Percentiles rank a stretch among this genome's conserved stretches.
Conservation (phyloP, 2,888 invertebrate genomes). For the Hemistola chrysoprasaria region DNA sequence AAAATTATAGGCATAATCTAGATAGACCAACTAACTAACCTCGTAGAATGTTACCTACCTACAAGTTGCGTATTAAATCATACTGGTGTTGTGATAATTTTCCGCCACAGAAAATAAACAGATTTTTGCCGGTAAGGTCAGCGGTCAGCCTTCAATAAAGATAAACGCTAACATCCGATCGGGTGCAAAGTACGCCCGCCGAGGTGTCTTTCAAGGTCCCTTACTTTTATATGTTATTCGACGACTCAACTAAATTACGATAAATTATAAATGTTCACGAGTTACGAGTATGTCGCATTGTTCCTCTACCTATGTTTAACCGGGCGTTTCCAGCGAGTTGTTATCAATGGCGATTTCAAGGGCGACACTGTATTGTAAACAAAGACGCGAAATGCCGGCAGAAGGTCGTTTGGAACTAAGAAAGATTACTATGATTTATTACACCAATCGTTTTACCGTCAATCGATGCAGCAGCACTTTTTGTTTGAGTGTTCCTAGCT, state of each 20-base stretch:
- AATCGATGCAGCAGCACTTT: too few relatives aligned
- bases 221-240: constrained; percentile 13
- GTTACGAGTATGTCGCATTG: not conserved
- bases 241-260: constrained; percentile 9
- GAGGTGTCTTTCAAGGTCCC: constrained; percentile 33
- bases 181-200: constrained; percentile 32
- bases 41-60: too few relatives aligned
- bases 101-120: not conserved
- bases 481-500: too few relatives aligned
- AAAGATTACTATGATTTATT: too few relatives aligned
- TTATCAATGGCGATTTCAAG: constrained; percentile 4
- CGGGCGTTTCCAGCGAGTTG: constrained; percentile 6
- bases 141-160: too few relatives aligned
- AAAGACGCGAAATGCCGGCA: too few relatives aligned
- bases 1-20: too few relatives aligned
- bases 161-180: constrained; percentile 1
- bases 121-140: constrained; percentile 1
- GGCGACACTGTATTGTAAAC: not conserved
- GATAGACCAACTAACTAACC: too few relatives aligned
- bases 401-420: too few relatives aligned
- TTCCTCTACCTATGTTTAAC: constrained; percentile 3
- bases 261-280: not conserved
- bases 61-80: too few relatives aligned
- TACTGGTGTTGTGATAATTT: too few relatives aligned
- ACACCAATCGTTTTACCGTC: too few relatives aligned